Base-by-base conservation (phyloP, 2,113 vertebrate genomes). In the Pollimyrus isidori region DNA sequence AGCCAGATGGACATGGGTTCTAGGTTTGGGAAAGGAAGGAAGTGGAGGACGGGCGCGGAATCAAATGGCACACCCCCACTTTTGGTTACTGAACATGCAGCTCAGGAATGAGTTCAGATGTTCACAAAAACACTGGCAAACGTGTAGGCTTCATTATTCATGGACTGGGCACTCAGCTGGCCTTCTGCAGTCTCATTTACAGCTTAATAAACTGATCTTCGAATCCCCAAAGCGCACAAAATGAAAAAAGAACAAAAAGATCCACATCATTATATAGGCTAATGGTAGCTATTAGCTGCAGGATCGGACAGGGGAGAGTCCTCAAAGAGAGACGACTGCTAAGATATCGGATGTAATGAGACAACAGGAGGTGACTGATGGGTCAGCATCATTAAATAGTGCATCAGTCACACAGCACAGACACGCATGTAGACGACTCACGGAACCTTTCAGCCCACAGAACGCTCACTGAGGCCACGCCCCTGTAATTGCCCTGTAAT, bases 51-150 rank as follows among this genome's bases (percentile, higher is more conserved):
- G 10, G 26, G 52, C 10, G 19, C 7, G 7, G 50, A 53, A 86
- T 46, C 23, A 52, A 87, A 87, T 5, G 3, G 13, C 26, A 39
- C 15, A 35, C n/a, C 30, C 30, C 15, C 65, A 88, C 7, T 42
- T 89, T 83, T 11, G 6, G 15, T 6, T 17, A 39, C 30, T 58
- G 52, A 39, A 52, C 26, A 89, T n/a, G 42, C n/a, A 35, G 46
- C 26, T 86, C 56, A 48, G 35, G 19, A 85, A 62, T 50, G 30
- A 56, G 30, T 23, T 89, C 26, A 85, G 23, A 84, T 13, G 80
- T 62, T 62, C n/a, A 89, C 30, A 62, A n/a, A 89, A 89, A 62
- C 80, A 85, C 48, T 48, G 26, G 52, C n/a, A 48, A 48, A 45
- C 3, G 23, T 52, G 62, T 35, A 80, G 17, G 65, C 69, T 7